Evolutionary conservation across 2,888 invertebrate species (phyloP), one percentile per base, ranked within the genome.

Genomic region (Thelaira solivaga): DNA sequence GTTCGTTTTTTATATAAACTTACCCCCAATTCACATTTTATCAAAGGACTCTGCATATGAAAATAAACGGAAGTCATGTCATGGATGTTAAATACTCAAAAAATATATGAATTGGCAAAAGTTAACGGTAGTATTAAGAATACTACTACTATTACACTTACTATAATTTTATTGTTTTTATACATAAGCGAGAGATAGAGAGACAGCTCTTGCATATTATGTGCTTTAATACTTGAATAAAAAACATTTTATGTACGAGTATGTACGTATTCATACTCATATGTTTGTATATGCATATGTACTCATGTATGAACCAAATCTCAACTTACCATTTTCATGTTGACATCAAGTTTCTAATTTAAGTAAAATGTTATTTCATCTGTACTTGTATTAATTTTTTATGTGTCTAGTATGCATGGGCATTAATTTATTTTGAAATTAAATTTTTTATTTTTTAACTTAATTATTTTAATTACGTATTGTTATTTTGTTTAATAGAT

Each of bases 11-110:
- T 45, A 22, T 39, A 51, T 51, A 13, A 34, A 18, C 13, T 59
- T 7, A 68, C 76, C 29, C 53, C n/a, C 34, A 43, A 77, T 77
- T 76, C 72, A 67, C 62, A 61, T 53, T 71, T 41, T 55, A 22
- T 39, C 43, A 62, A 73, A 77, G 68, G 68, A 68, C 20, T 43
- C 47, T 53, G 57, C n/a, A n/a, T 74, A 53, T 72, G 55, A 55
- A 61, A 69, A 61, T 65, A 65, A 74, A 62, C 69, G 78, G 78
- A 78, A 78, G 53, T 69, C 31, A 31, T 65, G 59, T n/a, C n/a
- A n/a, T n/a, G n/a, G n/a, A n/a, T n/a, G n/a, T n/a, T n/a, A n/a
- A n/a, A n/a, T n/a, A n/a, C 59, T 69, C 74, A 69, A 55, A 61
- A 4, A 18, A 69, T 2, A 8, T 16, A 59, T 57, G 59, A 74